phyloP scores from a whole-genome alignment of 2,797 vertebrate species.

The Crocodylus rhombifer region DNA sequence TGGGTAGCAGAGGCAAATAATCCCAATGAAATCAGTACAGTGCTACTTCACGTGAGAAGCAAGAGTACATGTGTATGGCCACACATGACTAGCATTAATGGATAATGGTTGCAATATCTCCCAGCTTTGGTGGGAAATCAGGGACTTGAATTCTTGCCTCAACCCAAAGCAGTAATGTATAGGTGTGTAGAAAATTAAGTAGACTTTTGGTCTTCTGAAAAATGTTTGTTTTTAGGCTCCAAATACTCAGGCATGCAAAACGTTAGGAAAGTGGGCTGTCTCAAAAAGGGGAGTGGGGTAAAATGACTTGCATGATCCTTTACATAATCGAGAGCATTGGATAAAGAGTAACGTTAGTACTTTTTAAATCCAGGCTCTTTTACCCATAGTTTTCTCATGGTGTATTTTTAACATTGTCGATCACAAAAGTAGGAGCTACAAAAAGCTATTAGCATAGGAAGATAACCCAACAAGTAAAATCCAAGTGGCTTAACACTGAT shows the following conservation, averaged over 20 bases:
- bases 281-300: neutral
- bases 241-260: neutral
- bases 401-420: neutral
- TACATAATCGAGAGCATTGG: neutral
- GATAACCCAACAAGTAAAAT: neutral
- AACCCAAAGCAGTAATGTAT: neutral
- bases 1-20: neutral
- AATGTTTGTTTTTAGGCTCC: neutral
- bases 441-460: neutral
- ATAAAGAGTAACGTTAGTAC: neutral
- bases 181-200: neutral
- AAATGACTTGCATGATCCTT: rapidly evolving
- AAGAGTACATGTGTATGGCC: constrained; percentile 10
- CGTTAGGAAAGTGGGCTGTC: neutral
- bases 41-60: constrained; percentile 17
- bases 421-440: neutral
- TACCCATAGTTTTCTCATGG: neutral
- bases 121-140: neutral
- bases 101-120: neutral
- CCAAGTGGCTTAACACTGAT: neutral
- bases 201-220: neutral
- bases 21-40: constrained; percentile 43
- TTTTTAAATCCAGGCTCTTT: neutral
- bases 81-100: constrained; percentile 25
- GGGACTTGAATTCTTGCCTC: neutral